phyloP scores from a whole-genome alignment of 2,888 invertebrate genomes.

The Drosophila gaucha region DNA sequence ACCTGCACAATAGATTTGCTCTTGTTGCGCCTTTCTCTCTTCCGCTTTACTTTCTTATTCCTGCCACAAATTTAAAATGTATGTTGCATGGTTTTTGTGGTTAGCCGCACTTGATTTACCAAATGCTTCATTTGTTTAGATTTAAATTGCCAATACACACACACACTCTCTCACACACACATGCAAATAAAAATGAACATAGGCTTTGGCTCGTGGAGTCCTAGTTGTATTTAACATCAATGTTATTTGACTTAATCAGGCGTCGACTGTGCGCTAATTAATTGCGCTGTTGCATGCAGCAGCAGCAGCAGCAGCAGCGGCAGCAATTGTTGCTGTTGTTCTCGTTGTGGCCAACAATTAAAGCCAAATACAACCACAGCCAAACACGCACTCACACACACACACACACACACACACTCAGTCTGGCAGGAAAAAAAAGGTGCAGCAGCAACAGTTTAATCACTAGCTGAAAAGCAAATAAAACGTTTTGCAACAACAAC shows the following conservation, averaged over 20 bases:
- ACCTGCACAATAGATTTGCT: background rate
- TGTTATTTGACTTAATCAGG: constrained; percentile 68
- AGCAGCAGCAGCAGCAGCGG: constrained; percentile 4
- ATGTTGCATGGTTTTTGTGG: constrained; percentile 49
- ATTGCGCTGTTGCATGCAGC: constrained; percentile 50
- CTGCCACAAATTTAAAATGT: constrained; percentile 13
- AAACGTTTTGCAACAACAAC: constrained; percentile 51
- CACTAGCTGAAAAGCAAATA: constrained; percentile 72
- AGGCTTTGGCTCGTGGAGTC: background rate
- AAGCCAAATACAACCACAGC: constrained; percentile 37
- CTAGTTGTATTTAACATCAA: constrained; percentile 24
- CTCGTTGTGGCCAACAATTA: constrained; percentile 49
- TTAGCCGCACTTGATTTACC: constrained; percentile 27
- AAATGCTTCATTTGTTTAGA: constrained; percentile 54
- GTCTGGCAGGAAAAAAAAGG: constrained; percentile 19
- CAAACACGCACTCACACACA: constrained; percentile 15
- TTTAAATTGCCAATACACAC: constrained; percentile 41
- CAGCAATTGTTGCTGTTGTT: constrained; percentile 21
- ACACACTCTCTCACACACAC: background rate
- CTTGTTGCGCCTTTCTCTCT: constrained; percentile 1
- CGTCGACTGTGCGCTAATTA: constrained; percentile 63
- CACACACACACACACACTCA: constrained; percentile 2
- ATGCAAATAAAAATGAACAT: constrained; percentile 7
- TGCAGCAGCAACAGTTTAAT: constrained; percentile 49
- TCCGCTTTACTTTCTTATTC: constrained; percentile 2